Conservation (phyloP, 1,140 invertebrate genomes). For the Ostrea edulis region DNA sequence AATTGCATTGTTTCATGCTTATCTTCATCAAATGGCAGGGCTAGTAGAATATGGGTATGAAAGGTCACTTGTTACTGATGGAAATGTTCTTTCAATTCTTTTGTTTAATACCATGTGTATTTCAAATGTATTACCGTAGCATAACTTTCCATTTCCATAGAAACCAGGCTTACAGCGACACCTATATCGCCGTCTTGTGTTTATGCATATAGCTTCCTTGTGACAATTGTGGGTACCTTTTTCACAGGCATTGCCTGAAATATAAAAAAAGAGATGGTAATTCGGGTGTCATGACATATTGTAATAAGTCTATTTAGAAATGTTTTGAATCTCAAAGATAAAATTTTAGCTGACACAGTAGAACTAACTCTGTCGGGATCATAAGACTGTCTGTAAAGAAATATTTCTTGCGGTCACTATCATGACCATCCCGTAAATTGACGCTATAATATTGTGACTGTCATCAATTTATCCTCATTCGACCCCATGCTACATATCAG, state of each 20-base stretch:
- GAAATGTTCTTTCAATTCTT: neutral
- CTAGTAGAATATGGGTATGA: too few relatives aligned
- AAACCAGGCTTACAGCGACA: constrained; percentile 80
- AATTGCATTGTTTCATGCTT: too few relatives aligned
- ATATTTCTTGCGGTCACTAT: neutral
- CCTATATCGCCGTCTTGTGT: constrained; percentile 67
- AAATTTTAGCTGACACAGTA: neutral
- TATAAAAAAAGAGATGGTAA: neutral
- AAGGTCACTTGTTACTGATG: neutral
- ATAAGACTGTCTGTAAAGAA: neutral
- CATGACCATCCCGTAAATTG: neutral
- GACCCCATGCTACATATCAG: constrained; percentile 18
- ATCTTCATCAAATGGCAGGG: too few relatives aligned
- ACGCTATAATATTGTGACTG: constrained; percentile 18
- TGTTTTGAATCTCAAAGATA: too few relatives aligned
- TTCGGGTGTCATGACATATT: too few relatives aligned
- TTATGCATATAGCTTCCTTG: constrained; percentile 72
- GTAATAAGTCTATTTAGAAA: too few relatives aligned
- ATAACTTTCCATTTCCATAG: constrained; percentile 84
- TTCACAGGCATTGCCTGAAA: constrained; percentile 69
- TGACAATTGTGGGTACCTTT: constrained; percentile 71
- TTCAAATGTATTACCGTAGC: constrained; percentile 81
- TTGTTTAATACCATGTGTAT: too few relatives aligned
- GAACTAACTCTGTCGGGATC: neutral
- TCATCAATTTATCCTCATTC: constrained; percentile 33